These are phyloP conservation scores for Hydraecia micacea DNA, from an alignment of 2,888 invertebrate species.

Conservation along the genomic window DNA sequence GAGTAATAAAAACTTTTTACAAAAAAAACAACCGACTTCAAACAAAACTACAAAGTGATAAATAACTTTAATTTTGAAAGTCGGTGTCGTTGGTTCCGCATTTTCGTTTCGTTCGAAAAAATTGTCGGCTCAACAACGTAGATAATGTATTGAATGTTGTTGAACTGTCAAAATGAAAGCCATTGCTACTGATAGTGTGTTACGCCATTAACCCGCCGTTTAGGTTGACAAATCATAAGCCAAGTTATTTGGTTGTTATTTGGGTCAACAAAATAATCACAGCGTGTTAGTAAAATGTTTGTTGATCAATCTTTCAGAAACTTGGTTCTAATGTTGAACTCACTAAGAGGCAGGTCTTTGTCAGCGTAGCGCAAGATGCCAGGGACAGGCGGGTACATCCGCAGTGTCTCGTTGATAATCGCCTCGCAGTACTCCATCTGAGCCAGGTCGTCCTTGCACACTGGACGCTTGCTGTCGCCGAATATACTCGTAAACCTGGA, in stretches of 20 bases:
- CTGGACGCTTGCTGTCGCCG: slow-evolving; percentile 73
- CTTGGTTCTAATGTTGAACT: slow-evolving; percentile 43
- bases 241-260: neutral
- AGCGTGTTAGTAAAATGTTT: too few relatives aligned
- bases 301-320: neutral
- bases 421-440: slow-evolving; percentile 80
- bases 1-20: too few relatives aligned
- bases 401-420: slow-evolving; percentile 76
- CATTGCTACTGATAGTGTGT: too few relatives aligned
- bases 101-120: too few relatives aligned
- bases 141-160: too few relatives aligned
- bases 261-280: neutral
- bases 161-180: neutral
- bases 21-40: too few relatives aligned
- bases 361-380: slow-evolving; percentile 76
- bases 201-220: too few relatives aligned
- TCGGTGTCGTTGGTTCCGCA: too few relatives aligned
- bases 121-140: too few relatives aligned
- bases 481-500: slow-evolving; percentile 76
- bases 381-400: slow-evolving; percentile 77
- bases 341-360: slow-evolving; percentile 75
- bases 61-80: too few relatives aligned
- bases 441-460: slow-evolving; percentile 74
- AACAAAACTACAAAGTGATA: too few relatives aligned
- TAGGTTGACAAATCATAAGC: neutral